phyloP scores from a whole-genome alignment of 64 coral and sea anemone species.

The Stichodactyla mertensii region DNA sequence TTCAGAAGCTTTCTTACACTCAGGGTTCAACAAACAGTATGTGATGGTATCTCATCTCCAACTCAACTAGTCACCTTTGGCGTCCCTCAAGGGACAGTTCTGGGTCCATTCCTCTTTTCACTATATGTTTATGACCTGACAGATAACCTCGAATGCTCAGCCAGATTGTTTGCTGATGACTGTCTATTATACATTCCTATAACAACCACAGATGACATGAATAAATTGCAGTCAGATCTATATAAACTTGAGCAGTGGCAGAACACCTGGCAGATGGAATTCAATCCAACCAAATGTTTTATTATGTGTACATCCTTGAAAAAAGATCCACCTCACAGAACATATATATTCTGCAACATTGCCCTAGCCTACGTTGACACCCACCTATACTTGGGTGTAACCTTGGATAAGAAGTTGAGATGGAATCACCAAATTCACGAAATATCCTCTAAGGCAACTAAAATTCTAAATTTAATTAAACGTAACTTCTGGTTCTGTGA shows the following conservation, averaged over 20 bases:
- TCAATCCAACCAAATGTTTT: too few species aligned
- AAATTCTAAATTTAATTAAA: background rate
- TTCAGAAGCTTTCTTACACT: background rate
- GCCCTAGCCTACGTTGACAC: background rate
- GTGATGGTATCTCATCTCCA: background rate
- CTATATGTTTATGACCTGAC: conserved; percentile 7
- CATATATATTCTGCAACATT: conserved; percentile 5
- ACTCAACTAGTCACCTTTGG: background rate
- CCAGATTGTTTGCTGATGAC: background rate
- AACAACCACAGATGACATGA: background rate
- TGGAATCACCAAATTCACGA: background rate
- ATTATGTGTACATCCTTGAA: background rate
- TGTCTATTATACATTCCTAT: background rate
- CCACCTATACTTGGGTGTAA: background rate
- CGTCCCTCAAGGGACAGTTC: conserved; percentile 9
- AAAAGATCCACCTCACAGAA: background rate
- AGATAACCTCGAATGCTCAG: background rate
- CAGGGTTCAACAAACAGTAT: background rate
- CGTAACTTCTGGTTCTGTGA: conserved; percentile 32
- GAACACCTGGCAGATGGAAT: too few species aligned
- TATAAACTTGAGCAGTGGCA: too few species aligned
- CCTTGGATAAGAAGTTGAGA: background rate
- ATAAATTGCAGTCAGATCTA: too few species aligned
- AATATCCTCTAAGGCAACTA: background rate
- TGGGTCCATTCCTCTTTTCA: background rate